Conservation (phyloP, 2,113 vertebrate genomes). For the Barnardius zonarius region DNA sequence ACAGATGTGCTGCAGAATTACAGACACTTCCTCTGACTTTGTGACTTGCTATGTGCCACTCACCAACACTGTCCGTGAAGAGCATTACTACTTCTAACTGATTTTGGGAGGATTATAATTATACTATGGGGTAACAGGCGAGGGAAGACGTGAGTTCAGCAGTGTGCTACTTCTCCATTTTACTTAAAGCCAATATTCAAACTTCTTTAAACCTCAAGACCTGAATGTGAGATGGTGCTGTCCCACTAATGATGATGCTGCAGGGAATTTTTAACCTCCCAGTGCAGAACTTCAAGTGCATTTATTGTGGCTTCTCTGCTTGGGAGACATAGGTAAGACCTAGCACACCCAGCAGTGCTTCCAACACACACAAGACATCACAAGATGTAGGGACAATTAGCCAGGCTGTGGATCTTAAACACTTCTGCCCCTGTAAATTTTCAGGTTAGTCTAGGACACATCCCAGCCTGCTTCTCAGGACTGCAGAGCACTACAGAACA, state of each 20-base stretch:
- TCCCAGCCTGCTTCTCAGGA: too few relatives aligned
- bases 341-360: background rate
- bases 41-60: background rate
- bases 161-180: background rate
- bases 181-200: background rate
- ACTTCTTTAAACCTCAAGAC: background rate
- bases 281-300: background rate
- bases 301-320: background rate
- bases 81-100: background rate
- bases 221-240: background rate
- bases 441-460: too few relatives aligned
- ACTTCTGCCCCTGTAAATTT: background rate
- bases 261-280: background rate
- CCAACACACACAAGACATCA: too few relatives aligned
- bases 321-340: background rate
- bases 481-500: background rate
- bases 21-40: background rate
- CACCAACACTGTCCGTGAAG: background rate
- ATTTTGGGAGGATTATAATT: background rate
- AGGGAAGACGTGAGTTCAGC: background rate
- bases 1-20: accelerated
- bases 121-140: too few relatives aligned
- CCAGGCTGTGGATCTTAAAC: background rate
- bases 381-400: background rate
- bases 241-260: background rate